phyloP scores from a whole-genome alignment of 2,113 vertebrate genomes.

The Alosa alosa region DNA sequence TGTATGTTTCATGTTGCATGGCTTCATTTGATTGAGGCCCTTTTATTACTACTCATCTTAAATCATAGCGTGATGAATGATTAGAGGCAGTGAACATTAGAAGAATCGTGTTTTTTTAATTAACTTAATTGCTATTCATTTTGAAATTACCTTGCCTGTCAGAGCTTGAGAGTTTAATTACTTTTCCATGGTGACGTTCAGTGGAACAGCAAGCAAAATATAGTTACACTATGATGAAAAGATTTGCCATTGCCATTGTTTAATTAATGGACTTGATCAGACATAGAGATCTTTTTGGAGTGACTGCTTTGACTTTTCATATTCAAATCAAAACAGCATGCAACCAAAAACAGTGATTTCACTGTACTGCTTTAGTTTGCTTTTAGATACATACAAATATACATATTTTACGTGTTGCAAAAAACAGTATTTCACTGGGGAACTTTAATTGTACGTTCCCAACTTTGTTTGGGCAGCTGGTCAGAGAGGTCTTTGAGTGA shows the following conservation, averaged over 20 bases:
- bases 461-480: not conserved
- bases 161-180: not conserved
- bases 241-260: not conserved
- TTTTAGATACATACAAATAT: too few relatives aligned
- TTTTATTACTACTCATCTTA: not conserved
- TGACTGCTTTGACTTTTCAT: too few relatives aligned
- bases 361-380: too few relatives aligned
- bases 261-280: not conserved
- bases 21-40: not conserved
- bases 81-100: not conserved
- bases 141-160: slow-evolving; percentile 5
- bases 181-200: not conserved
- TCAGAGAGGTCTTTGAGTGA: not conserved
- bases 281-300: not conserved
- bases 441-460: too few relatives aligned
- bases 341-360: too few relatives aligned
- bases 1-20: not conserved
- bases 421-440: too few relatives aligned
- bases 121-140: not conserved
- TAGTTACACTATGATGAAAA: not conserved
- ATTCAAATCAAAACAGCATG: too few relatives aligned
- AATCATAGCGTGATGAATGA: not conserved
- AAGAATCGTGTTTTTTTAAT: not conserved
- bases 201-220: not conserved
- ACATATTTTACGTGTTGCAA: too few relatives aligned